Evolutionary conservation across 2,888 invertebrate genomes (phyloP).

Genomic region (Euclidia mi): DNA sequence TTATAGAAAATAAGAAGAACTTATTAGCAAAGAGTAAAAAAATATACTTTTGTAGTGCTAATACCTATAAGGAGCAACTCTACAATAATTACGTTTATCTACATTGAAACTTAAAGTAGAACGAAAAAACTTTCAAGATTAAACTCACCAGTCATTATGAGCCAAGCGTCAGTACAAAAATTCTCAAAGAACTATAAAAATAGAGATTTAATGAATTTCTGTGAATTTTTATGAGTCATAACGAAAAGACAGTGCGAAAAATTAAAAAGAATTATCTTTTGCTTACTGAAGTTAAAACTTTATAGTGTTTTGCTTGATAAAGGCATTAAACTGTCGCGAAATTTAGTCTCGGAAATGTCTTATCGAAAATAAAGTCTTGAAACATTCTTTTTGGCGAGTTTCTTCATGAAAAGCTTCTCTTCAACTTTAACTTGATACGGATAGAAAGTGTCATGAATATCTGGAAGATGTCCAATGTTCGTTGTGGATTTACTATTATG

Average conservation of each 20-base stretch:
- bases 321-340: neutral
- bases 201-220: constrained; percentile 40
- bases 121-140: constrained; percentile 1
- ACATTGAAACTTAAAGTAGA: neutral
- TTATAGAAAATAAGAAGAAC: too few relatives aligned
- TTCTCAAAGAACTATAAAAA: constrained; percentile 37
- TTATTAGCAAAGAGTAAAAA: too few relatives aligned
- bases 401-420: too few relatives aligned
- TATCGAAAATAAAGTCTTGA: neutral
- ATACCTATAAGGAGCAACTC: neutral
- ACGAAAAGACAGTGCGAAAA: constrained; percentile 24
- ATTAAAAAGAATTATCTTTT: constrained; percentile 29
- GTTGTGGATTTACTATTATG: too few relatives aligned
- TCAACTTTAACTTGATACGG: too few relatives aligned
- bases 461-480: too few relatives aligned
- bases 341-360: neutral
- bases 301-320: constrained; percentile 6
- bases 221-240: constrained; percentile 49
- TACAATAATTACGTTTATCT: neutral
- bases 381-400: too few relatives aligned
- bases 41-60: too few relatives aligned
- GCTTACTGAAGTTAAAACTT: constrained; percentile 21
- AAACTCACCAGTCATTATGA: constrained; percentile 2
- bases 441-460: too few relatives aligned
- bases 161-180: constrained; percentile 15